Conservation (phyloP, 2,888 invertebrate genomes). For the Diadegma fenestrale region DNA sequence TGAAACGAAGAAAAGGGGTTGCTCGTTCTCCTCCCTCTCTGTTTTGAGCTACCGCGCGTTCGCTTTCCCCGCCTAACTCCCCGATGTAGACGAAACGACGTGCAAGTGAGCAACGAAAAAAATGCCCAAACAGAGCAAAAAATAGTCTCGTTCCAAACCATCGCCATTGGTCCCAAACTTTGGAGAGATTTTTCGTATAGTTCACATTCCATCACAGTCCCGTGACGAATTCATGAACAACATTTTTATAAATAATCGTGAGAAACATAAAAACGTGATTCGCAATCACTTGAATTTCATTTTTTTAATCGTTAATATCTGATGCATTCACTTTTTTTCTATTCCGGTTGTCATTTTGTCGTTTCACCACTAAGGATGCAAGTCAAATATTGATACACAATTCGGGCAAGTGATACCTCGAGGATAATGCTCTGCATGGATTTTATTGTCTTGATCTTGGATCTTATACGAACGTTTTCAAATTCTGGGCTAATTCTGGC, state of each 20-base stretch:
- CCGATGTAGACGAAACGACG: slow-evolving; percentile 43
- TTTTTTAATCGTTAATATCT: too few relatives aligned
- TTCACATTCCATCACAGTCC: too few relatives aligned
- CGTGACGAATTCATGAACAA: too few relatives aligned
- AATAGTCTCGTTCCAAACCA: slow-evolving; percentile 40
- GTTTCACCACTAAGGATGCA: too few relatives aligned
- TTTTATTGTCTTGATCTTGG: not conserved
- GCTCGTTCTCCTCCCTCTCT: not conserved
- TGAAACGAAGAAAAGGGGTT: slow-evolving; percentile 38
- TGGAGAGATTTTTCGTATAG: not conserved
- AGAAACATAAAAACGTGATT: too few relatives aligned
- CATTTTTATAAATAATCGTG: too few relatives aligned
- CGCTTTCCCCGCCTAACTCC: slow-evolving; percentile 19
- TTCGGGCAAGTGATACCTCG: too few relatives aligned
- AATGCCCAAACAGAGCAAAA: slow-evolving; percentile 40
- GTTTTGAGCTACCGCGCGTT: not conserved
- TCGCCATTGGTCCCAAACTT: slow-evolving; percentile 44
- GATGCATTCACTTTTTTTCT: too few relatives aligned
- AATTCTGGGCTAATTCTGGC: slow-evolving; percentile 5
- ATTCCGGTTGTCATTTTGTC: too few relatives aligned
- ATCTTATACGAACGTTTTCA: slow-evolving; percentile 36
- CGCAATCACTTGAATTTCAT: too few relatives aligned
- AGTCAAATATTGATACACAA: too few relatives aligned
- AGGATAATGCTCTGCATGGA: too few relatives aligned
- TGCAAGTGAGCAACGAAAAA: slow-evolving; percentile 52